Percentiles rank a stretch among this genome's conserved stretches.
These are phyloP conservation scores for Arenaria interpres DNA, from an alignment of 2,113 vertebrate genomes.

Conservation along the genomic window DNA sequence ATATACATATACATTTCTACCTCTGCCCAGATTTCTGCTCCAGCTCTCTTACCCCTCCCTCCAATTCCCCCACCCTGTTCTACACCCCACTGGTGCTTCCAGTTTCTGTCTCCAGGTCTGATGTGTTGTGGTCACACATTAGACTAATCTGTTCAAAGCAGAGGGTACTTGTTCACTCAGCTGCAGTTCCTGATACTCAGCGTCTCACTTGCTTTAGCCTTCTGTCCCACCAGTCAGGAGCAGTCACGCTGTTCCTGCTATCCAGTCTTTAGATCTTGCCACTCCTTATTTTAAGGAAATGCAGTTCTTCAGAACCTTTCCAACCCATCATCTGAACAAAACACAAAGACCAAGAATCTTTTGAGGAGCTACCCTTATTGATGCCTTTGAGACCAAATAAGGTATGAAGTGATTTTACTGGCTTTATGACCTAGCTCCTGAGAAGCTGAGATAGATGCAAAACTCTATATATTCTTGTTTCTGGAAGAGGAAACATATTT, in stretches of 20 bases:
- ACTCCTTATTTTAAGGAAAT: not conserved
- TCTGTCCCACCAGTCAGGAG: not conserved
- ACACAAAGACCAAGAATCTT: not conserved
- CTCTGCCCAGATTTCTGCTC: not conserved
- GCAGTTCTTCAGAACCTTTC: not conserved
- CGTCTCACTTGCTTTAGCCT: not conserved
- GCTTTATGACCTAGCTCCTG: not conserved
- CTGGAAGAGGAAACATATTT: not conserved
- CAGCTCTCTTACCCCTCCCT: not conserved
- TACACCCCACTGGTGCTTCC: not conserved
- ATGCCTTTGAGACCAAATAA: not conserved
- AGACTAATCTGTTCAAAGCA: not conserved
- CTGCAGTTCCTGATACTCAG: not conserved
- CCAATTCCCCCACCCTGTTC: not conserved
- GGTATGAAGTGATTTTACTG: not conserved
- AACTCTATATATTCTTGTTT: not conserved
- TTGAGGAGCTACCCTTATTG: not conserved
- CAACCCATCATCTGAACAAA: not conserved
- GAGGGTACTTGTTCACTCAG: not conserved
- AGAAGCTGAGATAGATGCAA: not conserved
- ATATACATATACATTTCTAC: not conserved
- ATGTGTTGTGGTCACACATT: not conserved
- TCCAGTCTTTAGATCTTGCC: not conserved
- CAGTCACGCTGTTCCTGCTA: not conserved
- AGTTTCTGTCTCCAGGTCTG: not conserved